These are phyloP conservation scores for Dryobota labecula DNA, from an alignment of 2,888 invertebrate genomes.

Conservation along the genomic window DNA sequence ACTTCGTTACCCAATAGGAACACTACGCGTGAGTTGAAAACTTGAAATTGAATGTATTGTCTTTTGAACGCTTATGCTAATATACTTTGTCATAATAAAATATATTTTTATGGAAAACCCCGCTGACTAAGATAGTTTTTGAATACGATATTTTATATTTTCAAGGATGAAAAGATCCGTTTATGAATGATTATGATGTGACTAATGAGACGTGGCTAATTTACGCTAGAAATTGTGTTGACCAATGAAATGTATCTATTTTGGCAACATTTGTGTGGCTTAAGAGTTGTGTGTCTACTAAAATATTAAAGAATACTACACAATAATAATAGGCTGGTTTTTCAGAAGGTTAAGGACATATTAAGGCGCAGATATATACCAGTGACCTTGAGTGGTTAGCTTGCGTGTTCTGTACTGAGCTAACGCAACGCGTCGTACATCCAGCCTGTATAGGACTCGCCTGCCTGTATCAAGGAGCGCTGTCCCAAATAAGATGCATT, in stretches of 20 bases:
- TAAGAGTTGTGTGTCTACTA: neutral
- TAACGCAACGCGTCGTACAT: no score
- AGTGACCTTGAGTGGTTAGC: no score
- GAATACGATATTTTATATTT: constrained; percentile 52
- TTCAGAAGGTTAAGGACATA: constrained; percentile 11
- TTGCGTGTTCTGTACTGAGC: no score
- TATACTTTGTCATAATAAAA: constrained; percentile 75
- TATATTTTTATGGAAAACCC: constrained; percentile 75
- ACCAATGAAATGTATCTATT: constrained; percentile 46
- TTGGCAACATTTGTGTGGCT: neutral
- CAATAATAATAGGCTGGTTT: neutral
- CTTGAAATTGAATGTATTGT: constrained; percentile 80
- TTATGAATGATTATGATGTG: constrained; percentile 40
- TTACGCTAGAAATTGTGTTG: constrained; percentile 27
- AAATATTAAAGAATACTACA: neutral
- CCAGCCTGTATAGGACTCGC: no score
- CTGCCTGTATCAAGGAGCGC: no score
- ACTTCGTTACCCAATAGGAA: constrained; percentile 82
- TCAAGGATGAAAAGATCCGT: constrained; percentile 61
- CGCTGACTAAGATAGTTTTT: constrained; percentile 71
- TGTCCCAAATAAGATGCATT: no score
- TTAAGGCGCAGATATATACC: no score
- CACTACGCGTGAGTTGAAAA: constrained; percentile 85
- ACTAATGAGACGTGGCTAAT: constrained; percentile 52
- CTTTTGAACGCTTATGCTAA: constrained; percentile 81